Base-by-base conservation (phyloP, 2,113 vertebrate species). In the Romanogobio albipinnatus region DNA sequence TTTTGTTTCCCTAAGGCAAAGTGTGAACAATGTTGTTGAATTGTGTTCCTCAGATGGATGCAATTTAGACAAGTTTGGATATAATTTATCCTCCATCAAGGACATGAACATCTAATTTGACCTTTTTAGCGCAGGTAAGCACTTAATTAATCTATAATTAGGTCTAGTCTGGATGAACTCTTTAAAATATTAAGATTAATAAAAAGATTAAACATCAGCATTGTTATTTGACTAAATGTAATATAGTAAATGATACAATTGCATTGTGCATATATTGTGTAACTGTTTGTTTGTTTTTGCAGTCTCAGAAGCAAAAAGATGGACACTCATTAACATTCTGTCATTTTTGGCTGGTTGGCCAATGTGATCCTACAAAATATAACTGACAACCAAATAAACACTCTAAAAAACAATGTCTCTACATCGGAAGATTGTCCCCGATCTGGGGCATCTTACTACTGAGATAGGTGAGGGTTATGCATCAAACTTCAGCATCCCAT, bases 361-460 rank as follows among this genome's bases (percentile, higher is more conserved):
- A 45, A 1, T 45, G 22, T 24, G 9, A 62, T 43, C 2, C 39
- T 64, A 19, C 22, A 26, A 9, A 61, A 11, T 17, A 51, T 71
- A 26, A 15, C 13, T 36, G n/a, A 47, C 15, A 84, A 36, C 9
- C 9, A 26, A 24, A 24, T 22, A 59, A 80, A 51, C 33, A 36
- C 45, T 61, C 36, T 8, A 22, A 56, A 22, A 56, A 43, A 81
- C 29, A 78, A 88, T 88, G 87, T 86, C 87, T 70, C 13, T 88
- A 29, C 73, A 84, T 80, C 77, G 29, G n/a, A 82, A 64, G 24
- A 74, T 11, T 15, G 14, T 29, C 13, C 71, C 79, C 1, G 79
- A 68, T 61, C 36, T 17, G 1, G 71, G 85, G n/a, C 33, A 59
- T 45, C 59, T 24, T 4, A 81, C 78, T 26, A 81, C 84, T 26